These are phyloP conservation scores for Ellobius talpinus DNA, from an alignment of 2,113 vertebrate species.

Conservation along the genomic window DNA sequence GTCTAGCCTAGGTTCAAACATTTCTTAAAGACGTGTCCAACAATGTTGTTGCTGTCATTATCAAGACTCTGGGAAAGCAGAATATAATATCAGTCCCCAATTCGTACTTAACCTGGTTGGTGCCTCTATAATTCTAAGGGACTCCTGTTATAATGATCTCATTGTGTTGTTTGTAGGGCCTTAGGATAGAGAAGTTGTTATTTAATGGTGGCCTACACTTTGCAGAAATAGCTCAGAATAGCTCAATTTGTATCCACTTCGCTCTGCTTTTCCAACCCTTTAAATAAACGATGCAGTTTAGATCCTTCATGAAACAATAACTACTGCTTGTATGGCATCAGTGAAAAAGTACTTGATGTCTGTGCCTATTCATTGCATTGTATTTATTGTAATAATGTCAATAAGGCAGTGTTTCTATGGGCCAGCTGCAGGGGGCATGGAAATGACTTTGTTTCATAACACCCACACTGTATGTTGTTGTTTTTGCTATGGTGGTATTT, in stretches of 20 bases:
- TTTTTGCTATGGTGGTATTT: background rate
- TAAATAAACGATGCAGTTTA: background rate
- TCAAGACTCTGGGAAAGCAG: background rate
- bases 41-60: background rate
- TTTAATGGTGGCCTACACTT: background rate
- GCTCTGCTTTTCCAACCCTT: background rate
- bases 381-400: constrained; percentile 72
- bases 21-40: background rate
- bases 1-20: no score
- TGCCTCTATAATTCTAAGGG: background rate
- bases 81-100: background rate
- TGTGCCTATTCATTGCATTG: constrained; percentile 53
- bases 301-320: constrained; percentile 30
- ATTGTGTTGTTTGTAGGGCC: background rate
- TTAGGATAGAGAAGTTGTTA: background rate
- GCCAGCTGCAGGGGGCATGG: constrained; percentile 72
- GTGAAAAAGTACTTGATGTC: constrained; percentile 34
- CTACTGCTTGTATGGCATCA: background rate
- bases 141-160: background rate
- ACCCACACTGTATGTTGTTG: background rate
- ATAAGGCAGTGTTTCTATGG: constrained; percentile 68
- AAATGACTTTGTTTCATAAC: constrained; percentile 48
- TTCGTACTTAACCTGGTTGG: background rate
- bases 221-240: background rate
- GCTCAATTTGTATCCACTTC: background rate